Evolutionary conservation across 2,888 invertebrate species (phyloP), one percentile per base, ranked within the genome.

Genomic region (Ochropacha duplaris): DNA sequence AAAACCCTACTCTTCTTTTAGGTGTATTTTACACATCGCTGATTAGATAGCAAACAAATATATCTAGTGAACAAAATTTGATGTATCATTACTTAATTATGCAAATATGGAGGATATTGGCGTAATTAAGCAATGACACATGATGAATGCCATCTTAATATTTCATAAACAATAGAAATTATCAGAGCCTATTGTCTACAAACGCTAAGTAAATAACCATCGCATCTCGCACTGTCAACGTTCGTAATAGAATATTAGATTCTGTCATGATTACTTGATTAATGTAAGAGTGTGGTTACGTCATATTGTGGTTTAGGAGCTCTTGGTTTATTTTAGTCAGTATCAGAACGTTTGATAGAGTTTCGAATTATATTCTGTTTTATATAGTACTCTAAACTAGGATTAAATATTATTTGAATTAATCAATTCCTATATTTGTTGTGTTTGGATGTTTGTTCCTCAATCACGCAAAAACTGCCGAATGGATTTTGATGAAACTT

Each of bases 241-340:
- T 44, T 1, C 44, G 44, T 81, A 79, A 82, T 81, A 74, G 81
- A 81, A 82, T 82, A 82, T 71, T 74, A 76, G 71, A 78, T 76
- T 57, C 19, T 22, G 54, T 36, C 52, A 8, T 31, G 31, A 50
- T 44, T 55, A 50, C 22, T 44, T 19, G 44, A 44, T 44, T 44
- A 44, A 44, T 44, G 44, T 44, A 44, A 44, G 44, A 44, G 44
- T 44, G 44, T 9, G 19, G 44, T 44, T 9, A 9, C 44, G 6
- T 44, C 6, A 19, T 44, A 44, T 44, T 44, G 44, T 44, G 19
- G 44, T 9, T 44, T 44, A 16, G 44, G 19, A 44, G 16, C n/a
- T 19, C 19, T 8, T 19, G 44, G 2, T 16, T 19, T n/a, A n/a
- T 19, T 16, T 19, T 19, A 44, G 12, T 14, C 36, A n/a, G 19